Percentiles rank a stretch among this genome's conserved stretches.
phyloP scores from a whole-genome alignment of 1,140 invertebrate genomes.

The Gryllus bimaculatus region DNA sequence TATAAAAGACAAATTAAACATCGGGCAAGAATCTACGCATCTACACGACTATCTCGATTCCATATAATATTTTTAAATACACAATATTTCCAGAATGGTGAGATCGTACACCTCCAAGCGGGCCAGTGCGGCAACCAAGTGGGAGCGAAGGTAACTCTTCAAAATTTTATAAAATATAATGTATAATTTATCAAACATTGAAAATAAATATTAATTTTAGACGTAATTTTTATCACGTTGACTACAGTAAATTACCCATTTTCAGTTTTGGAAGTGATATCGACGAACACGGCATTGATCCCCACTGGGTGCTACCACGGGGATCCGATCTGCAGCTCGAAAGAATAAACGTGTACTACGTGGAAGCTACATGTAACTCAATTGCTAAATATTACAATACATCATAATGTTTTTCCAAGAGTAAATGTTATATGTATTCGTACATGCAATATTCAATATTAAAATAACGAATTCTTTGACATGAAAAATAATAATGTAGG shows the following conservation, averaged over 20 bases:
- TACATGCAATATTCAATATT: too few species aligned
- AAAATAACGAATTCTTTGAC: too few species aligned
- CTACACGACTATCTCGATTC: too few species aligned
- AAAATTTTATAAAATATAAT: not conserved
- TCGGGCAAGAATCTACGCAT: too few species aligned
- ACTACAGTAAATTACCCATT: constrained; percentile 13
- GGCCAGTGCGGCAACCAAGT: constrained; percentile 94
- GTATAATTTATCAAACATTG: not conserved
- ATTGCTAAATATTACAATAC: not conserved
- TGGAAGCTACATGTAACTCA: constrained; percentile 38
- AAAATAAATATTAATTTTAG: too few species aligned
- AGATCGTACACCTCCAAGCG: constrained; percentile 87
- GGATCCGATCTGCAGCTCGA: constrained; percentile 45
- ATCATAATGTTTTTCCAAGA: too few species aligned
- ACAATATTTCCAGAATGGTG: constrained; percentile 52
- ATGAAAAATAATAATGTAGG: too few species aligned
- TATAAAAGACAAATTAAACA: too few species aligned
- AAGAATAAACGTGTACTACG: constrained; percentile 52
- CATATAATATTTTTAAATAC: constrained; percentile 19
- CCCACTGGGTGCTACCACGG: constrained; percentile 42
- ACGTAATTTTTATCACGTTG: constrained; percentile 3
- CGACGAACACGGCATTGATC: constrained; percentile 48
- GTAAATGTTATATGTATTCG: too few species aligned
- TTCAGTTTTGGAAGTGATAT: constrained; percentile 56
- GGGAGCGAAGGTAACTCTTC: constrained; percentile 70